Conservation (phyloP, 2,797 vertebrate genomes). For the Sebastes taczanowskii region DNA sequence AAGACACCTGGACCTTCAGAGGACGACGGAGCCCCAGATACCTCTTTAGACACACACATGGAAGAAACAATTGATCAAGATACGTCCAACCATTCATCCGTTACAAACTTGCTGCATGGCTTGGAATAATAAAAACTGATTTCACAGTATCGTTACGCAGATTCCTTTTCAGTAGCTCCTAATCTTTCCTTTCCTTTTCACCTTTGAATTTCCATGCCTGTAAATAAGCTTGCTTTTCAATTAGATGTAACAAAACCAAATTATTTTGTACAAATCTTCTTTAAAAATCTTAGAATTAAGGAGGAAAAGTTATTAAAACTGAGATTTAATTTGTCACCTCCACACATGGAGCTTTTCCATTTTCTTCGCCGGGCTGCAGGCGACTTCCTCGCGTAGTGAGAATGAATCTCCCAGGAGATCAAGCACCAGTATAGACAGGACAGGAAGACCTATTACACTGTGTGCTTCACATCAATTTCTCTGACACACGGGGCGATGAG, state of each 20-base stretch:
- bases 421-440: conserved; percentile 44
- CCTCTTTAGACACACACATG: background rate
- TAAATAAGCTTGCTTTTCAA: background rate
- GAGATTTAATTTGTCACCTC: conserved; percentile 16
- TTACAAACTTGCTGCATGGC: conserved; percentile 16
- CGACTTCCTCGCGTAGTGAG: conserved; percentile 15
- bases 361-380: conserved; percentile 14
- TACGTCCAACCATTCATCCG: background rate
- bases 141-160: background rate
- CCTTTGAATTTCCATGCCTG: background rate
- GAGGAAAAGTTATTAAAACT: background rate
- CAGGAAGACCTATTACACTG: conserved; percentile 57
- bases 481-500: conserved; percentile 54
- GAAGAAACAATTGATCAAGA: background rate
- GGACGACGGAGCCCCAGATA: background rate
- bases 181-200: background rate
- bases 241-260: background rate
- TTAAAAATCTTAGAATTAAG: background rate
- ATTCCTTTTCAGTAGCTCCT: background rate
- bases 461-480: conserved; percentile 58
- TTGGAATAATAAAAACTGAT: conserved; percentile 37
- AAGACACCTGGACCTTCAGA: conserved; percentile 40
- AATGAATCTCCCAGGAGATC: conserved; percentile 57
- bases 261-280: background rate
- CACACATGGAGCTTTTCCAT: conserved; percentile 28